Evolutionary conservation across 2,797 vertebrate genomes (phyloP).

Genomic region (Leucoraja ocellata): DNA sequence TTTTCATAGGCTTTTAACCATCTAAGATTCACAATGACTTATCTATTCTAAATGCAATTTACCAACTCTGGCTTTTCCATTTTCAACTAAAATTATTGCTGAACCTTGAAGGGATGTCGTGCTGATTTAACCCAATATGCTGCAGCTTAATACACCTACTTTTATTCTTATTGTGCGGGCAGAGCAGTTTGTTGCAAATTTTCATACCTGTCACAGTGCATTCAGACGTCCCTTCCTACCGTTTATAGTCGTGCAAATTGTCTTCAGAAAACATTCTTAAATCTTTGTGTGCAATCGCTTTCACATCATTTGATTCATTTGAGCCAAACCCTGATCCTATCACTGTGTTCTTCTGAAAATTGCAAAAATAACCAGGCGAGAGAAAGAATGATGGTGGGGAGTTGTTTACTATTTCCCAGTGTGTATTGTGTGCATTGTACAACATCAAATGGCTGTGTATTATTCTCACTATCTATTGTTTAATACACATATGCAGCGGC

Average conservation of each 20-base stretch:
- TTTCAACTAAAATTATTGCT: slow-evolving; percentile 27
- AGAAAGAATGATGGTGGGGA: not conserved
- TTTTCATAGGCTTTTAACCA: slow-evolving; percentile 36
- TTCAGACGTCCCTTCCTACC: not conserved
- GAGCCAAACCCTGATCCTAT: not conserved
- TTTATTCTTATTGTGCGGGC: not conserved
- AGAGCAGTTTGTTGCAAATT: not conserved
- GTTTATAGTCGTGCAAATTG: not conserved
- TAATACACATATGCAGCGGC: not conserved
- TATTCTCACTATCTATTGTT: not conserved
- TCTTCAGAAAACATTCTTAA: not conserved
- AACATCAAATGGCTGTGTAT: not conserved
- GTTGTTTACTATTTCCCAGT: no score
- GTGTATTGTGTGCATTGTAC: not conserved
- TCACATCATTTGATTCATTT: not conserved
- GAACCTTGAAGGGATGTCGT: slow-evolving; percentile 28
- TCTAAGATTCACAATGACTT: slow-evolving; percentile 36
- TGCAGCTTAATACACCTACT: not conserved
- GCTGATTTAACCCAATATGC: slow-evolving; percentile 14
- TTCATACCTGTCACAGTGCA: not conserved
- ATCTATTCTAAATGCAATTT: slow-evolving; percentile 36
- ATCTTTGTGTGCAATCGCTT: not conserved
- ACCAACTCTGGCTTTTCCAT: slow-evolving; percentile 32
- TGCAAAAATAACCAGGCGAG: not conserved
- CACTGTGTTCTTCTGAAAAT: not conserved